Evolutionary conservation across 2,888 invertebrate genomes (phyloP).

Genomic region (Nephrotoma appendiculata): DNA sequence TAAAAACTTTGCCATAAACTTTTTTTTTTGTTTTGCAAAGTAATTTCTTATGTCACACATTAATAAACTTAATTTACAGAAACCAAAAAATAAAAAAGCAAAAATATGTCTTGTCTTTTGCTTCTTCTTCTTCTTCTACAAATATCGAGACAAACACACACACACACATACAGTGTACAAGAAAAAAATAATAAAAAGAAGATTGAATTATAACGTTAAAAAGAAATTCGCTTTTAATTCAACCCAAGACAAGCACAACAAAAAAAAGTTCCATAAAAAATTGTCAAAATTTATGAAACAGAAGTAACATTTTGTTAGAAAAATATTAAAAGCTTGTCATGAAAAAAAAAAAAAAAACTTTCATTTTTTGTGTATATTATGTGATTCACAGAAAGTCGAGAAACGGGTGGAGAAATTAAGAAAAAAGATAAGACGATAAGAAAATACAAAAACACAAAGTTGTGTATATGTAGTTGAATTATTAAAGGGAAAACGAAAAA

Average conservation of each 20-base stretch:
- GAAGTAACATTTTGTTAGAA: slow-evolving; percentile 5
- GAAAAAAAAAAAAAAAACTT: background rate
- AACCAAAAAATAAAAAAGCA: background rate
- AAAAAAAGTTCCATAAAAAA: background rate
- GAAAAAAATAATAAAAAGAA: background rate
- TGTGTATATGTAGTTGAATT: background rate
- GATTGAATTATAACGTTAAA: background rate
- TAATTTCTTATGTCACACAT: background rate
- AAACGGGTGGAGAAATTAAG: background rate
- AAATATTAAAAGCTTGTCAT: slow-evolving; percentile 7
- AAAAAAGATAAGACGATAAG: background rate
- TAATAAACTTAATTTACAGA: background rate
- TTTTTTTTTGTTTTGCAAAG: background rate
- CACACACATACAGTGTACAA: background rate
- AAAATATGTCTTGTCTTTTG: background rate
- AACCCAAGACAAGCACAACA: background rate
- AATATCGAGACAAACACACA: background rate
- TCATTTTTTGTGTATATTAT: background rate
- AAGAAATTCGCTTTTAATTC: background rate
- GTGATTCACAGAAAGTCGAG: background rate
- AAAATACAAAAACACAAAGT: background rate
- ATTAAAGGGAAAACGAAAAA: background rate
- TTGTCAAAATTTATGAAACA: slow-evolving; percentile 5
- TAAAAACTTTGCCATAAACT: background rate
- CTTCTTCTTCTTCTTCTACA: background rate